Base-by-base conservation (phyloP, 1,140 invertebrate genomes). In the Tetramorium alpestre region DNA sequence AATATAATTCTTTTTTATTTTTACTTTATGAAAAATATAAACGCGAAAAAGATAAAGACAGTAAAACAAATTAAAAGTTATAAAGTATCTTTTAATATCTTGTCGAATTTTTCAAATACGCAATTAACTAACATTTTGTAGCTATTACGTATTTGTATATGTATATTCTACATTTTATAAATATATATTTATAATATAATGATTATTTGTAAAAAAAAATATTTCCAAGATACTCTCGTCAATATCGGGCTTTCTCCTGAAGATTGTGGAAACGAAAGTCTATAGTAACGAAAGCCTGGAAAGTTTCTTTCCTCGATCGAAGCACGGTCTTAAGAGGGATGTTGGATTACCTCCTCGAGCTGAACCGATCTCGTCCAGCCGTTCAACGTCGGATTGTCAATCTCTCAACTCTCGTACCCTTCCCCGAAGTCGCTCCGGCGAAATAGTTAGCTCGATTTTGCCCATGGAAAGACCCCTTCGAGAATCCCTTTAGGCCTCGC, bases 401-500 rank as follows among this genome's bases (percentile, higher is more conserved):
- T 84, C 54, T 84, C 70, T 44, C 62, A 33, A 58, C 10, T 58
- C 25, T 58, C 25, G 67, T 41, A 44, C 16, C 67, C 54, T 13
- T 60, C 54, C 44, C 54, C 4, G 54, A 1, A 60, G 51, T 60
- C 44, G 54, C 13, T 84, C 80, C 47, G 69, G 80, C 80, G 80
- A 84, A 75, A 84, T 84, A 84, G 80, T 84, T 84, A 73, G 80
- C 80, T 73, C 69, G 80, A 84, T 84, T 84, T 84, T 84, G 80
- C 56, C n/a, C 33, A 16, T 69, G 67, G 49, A 69, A 58, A 41
- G 87, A 70, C 44, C 58, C 72, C 22, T 69, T 87, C 33, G 67
- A 75, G 38, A 60, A 88, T 88, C 80, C 76, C 77, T 78, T 22
- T 54, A 73, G 80, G 91, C 89, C 72, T 90, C 85, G 85, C 67